Evolutionary conservation across 2,113 vertebrate species (phyloP), one percentile per base, ranked within the genome.

Genomic region (Coracopsis vasa): DNA sequence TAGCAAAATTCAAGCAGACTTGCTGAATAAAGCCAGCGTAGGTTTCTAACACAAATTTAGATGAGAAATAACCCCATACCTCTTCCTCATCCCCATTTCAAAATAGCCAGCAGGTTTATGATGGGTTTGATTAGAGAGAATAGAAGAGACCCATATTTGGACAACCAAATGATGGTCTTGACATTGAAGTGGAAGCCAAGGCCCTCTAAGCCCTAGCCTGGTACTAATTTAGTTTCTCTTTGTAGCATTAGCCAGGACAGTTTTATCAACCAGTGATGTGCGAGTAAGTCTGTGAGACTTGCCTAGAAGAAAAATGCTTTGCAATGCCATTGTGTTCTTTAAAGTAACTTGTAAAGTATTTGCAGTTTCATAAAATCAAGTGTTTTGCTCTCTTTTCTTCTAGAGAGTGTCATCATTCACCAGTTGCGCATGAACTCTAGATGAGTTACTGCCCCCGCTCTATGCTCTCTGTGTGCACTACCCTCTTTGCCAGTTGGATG

Each of bases 321-420:
- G 56, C 33, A 2, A 61, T 91, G 44, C 77, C 48, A 8, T 33
- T 79, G 47, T 51, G 51, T 79, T 69, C 80, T 71, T 64, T 64
- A 15, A 58, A 82, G 41, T 42, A 69, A 70, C 51, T 50, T 56
- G 12, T n/a, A 50, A 54, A 47, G 37, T 17, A 2, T 86, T 82
- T 83, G 70, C 42, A 69, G 71, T 53, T 44, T 56, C 69, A 56
- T 92, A 88, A 97, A 79, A 7, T 39, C 41, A 6, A 62, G 90
- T 95, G 91, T 96, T 97, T 64, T 93, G 50, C 20, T 98, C 10
- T 98, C 94, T 97, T 98, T 78, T 97, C 94, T 97, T 97, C 28
- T 98, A 99, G 99, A 99, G 97, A 98, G 98, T 83, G 96, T 99
- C 98, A 91, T 98, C 96, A 98, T 99, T 95, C 99, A 98, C 96